These are phyloP conservation scores for Drosophila emarginata DNA, from an alignment of 2,888 invertebrate genomes.

Conservation along the genomic window DNA sequence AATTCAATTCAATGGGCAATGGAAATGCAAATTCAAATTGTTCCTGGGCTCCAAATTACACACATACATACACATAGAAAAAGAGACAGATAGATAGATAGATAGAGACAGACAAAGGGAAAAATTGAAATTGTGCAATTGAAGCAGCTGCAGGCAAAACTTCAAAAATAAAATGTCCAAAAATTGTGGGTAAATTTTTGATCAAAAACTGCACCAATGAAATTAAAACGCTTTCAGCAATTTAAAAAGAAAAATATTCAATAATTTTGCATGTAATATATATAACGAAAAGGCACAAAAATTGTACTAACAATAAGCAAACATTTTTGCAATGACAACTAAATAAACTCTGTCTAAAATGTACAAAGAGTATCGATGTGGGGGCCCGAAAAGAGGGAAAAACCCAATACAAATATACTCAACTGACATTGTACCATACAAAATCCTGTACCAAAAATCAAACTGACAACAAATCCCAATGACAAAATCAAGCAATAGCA, in stretches of 20 bases:
- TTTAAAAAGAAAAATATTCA: constrained; percentile 22
- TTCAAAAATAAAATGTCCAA: constrained; percentile 56
- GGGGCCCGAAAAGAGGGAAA: background rate
- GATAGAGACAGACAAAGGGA: constrained; percentile 14
- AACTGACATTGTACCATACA: constrained; percentile 18
- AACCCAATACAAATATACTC: constrained; percentile 44
- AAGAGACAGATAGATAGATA: background rate
- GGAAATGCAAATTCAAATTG: constrained; percentile 47
- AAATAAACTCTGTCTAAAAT: constrained; percentile 60
- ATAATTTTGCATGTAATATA: constrained; percentile 22
- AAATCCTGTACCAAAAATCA: constrained; percentile 62
- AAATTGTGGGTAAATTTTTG: constrained; percentile 35
- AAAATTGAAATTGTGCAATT: constrained; percentile 14
- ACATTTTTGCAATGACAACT: constrained; percentile 67
- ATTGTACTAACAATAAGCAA: constrained; percentile 56
- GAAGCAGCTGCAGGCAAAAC: constrained; percentile 34
- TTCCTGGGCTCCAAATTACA: constrained; percentile 52
- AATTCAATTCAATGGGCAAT: constrained; percentile 38
- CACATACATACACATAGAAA: background rate
- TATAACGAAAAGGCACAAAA: background rate
- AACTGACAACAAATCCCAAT: constrained; percentile 75
- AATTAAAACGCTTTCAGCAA: constrained; percentile 34
- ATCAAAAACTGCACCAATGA: constrained; percentile 34
- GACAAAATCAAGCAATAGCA: constrained; percentile 77
- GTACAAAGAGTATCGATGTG: background rate